Base-by-base conservation (phyloP, 1,140 invertebrate genomes). In the Drosophila funebris region DNA sequence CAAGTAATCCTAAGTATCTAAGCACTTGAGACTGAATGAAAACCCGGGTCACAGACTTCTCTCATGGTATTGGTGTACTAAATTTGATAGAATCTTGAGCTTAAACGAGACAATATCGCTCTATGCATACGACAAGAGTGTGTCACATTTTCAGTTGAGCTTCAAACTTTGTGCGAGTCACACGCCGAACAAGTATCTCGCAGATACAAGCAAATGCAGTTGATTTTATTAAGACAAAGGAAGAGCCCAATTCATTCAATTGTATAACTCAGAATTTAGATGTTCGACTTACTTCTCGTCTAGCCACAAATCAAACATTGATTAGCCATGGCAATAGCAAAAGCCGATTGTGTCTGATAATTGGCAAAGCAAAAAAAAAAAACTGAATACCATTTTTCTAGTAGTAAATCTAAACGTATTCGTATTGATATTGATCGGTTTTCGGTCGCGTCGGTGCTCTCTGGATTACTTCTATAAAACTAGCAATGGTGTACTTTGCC, bases 401-500 rank as follows among this genome's bases (percentile, higher is more conserved):
- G 18, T 20, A 48, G 16, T 4, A 50, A 24, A 11, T 16, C 29
- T n/a, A 1, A 46, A 27, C 41, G 14, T 27, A 18, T 52, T 61
- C 60, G 39, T 73, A 33, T 78, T 52, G 66, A 72, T 50, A 79
- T 69, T 64, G 53, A 64, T 64, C 44, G 37, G 31, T 24, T 50
- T 33, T 9, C 36, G 24, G 43, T 43, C 48, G 64, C 29, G 37
- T 53, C 31, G 37, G 11, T 4, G 1, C 31, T 77, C 56, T 16
- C 43, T 64, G 68, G 54, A 69, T 56, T 29, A 44, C 13, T 48
- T 63, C 53, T 48, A 61, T 50, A 43, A 31, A 37, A 41, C 36
- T 18, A 61, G 61, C 36, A 24, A 90, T 91, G 90, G 90, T 90
- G 16, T 81, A 90, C 60, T 87, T 91, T 29, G 82, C 72, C 71